Base-by-base conservation (phyloP, 2,113 vertebrate species). In the Oryzias javanicus region DNA sequence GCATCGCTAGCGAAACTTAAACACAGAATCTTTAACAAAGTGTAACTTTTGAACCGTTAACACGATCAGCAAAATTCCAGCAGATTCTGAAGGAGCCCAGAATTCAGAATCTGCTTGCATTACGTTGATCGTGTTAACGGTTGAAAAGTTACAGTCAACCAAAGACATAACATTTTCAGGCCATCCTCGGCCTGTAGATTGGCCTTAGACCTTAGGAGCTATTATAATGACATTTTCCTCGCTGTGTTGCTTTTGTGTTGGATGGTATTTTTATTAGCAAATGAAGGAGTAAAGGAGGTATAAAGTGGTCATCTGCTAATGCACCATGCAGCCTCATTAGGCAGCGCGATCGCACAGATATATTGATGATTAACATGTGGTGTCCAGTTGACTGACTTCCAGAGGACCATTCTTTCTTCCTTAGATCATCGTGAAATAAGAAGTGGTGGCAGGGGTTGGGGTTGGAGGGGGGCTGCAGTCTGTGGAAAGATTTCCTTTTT, bases 351-450 rank as follows among this genome's bases (percentile, higher is more conserved):
- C 61, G 52, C 64, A 68, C 53, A 79, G 67, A 76, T 86, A 82
- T 77, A 79, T 81, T 68, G 62, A 77, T 79, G 81, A 91, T 90
- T 86, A 89, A 90, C 86, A 88, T 90, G 79, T 87, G 87, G 83
- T 85, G 85, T 89, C 84, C 74, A 86, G 81, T 89, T 91, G 82
- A 91, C 84, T 76, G 86, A 81, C 81, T 87, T 91, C 91, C 89
- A 92, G 82, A 79, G 73, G 72, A 85, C 88, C 90, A 91, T 93
- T 90, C 89, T 77, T 91, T 82, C 71, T 69, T 57, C 73, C 82
- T 93, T 88, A 93, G 86, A 89, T 93, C 92, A 92, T 81, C 60
- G 78, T 85, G 83, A 88, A 90, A 90, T 79, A 82, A 84, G 89
- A 91, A 89, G 84, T 88, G 85, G 86, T 89, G 84, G 87, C 79